phyloP scores from a whole-genome alignment of 2,888 invertebrate genomes.

The Hesperia comma region DNA sequence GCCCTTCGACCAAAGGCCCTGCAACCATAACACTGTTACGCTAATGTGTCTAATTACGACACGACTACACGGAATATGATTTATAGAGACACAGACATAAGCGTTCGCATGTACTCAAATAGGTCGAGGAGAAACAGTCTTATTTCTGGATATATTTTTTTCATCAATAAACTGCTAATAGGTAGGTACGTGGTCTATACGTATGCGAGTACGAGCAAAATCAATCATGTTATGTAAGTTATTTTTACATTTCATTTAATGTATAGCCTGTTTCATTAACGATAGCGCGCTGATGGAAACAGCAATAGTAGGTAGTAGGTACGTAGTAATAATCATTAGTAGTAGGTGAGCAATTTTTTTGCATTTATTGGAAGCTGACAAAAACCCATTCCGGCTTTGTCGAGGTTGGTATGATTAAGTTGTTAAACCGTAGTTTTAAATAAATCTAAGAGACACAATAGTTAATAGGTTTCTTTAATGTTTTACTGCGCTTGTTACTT shows the following conservation, averaged over 20 bases:
- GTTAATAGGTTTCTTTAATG: neutral
- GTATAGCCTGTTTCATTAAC: neutral
- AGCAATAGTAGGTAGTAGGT: neutral
- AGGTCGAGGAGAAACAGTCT: neutral
- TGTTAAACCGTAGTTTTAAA: constrained; percentile 6
- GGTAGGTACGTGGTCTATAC: no score
- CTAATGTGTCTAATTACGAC: constrained; percentile 57
- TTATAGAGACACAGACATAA: constrained; percentile 8
- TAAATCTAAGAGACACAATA: neutral
- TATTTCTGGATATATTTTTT: no score
- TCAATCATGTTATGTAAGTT: no score
- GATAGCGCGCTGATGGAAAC: neutral
- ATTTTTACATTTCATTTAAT: neutral
- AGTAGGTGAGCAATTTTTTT: neutral
- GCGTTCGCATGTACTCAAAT: neutral
- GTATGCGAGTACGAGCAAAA: no score
- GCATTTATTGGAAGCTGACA: constrained; percentile 1
- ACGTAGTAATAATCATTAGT: neutral
- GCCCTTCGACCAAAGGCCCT: constrained; percentile 51
- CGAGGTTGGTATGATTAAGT: neutral
- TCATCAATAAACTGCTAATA: no score
- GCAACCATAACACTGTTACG: constrained; percentile 41
- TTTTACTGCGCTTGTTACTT: neutral
- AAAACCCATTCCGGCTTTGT: neutral
- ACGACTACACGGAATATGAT: constrained; percentile 23